Conservation (phyloP, 2,797 vertebrate genomes). For the Cynodonichthys magdalenae region DNA sequence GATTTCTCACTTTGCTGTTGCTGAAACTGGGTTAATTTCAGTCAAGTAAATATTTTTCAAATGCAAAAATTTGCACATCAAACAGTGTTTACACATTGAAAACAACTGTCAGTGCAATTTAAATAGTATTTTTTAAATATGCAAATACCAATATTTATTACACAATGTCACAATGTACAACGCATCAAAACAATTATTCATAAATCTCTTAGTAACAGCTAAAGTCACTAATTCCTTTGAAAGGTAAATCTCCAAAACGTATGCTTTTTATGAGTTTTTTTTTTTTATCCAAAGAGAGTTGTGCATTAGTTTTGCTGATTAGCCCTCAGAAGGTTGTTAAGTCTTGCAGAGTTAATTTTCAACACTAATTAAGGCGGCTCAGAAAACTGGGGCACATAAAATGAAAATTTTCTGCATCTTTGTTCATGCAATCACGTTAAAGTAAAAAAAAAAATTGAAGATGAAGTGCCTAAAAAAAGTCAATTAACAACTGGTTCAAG, state of each 20-base stretch:
- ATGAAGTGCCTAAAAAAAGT: slow-evolving; percentile 39
- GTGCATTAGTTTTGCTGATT: slow-evolving; percentile 15
- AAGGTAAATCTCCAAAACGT: slow-evolving; percentile 2
- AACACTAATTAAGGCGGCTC: slow-evolving; percentile 63
- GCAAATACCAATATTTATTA: neutral
- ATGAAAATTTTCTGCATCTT: slow-evolving; percentile 41
- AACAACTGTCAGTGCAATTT: neutral
- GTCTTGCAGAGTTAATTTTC: slow-evolving; percentile 50
- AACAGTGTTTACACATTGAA: neutral
- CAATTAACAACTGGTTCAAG: slow-evolving; percentile 56
- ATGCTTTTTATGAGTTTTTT: neutral
- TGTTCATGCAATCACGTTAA: slow-evolving; percentile 40
- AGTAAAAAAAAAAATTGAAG: slow-evolving; percentile 38
- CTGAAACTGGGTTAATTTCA: neutral
- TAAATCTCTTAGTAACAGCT: slow-evolving; percentile 2
- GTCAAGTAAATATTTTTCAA: neutral
- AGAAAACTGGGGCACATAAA: slow-evolving; percentile 67
- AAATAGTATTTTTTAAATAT: no score
- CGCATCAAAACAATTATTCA: neutral
- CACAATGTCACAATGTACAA: neutral
- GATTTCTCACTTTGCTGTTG: neutral
- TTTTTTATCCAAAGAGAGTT: neutral
- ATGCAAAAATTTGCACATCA: neutral
- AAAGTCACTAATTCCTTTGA: slow-evolving; percentile 1
- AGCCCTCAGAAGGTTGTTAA: slow-evolving; percentile 27